Evolutionary conservation across 2,113 vertebrate genomes (phyloP).

Genomic region (Eulacestoma nigropectus): DNA sequence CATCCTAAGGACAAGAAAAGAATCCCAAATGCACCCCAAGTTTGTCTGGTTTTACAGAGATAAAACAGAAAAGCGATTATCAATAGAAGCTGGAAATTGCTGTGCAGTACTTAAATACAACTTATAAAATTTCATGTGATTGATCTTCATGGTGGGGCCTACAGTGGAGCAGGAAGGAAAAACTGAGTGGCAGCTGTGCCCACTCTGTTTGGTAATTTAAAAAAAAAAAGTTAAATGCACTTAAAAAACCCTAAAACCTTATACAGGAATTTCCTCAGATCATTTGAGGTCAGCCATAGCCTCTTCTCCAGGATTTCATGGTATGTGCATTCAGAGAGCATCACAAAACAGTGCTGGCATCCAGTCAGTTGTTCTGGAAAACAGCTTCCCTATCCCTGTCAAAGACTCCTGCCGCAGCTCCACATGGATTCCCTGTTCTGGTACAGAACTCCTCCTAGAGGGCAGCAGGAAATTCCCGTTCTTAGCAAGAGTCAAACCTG

Average conservation of each 20-base stretch:
- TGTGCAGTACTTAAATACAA: not conserved
- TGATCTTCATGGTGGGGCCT: not conserved
- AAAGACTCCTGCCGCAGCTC: not conserved
- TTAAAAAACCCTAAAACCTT: not conserved
- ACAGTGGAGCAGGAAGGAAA: not conserved
- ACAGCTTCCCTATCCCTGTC: not conserved
- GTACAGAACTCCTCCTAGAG: not conserved
- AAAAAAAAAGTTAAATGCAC: not conserved
- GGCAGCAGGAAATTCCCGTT: not conserved
- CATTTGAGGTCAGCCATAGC: not conserved
- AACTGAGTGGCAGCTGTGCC: not conserved
- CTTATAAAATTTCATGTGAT: not conserved
- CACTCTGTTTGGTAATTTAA: not conserved
- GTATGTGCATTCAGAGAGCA: not conserved
- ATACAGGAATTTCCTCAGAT: not conserved
- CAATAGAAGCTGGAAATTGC: not conserved
- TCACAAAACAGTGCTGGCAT: not conserved
- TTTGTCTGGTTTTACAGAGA: not conserved
- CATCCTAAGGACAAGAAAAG: not conserved
- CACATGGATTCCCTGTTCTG: not conserved
- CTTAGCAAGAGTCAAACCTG: not conserved
- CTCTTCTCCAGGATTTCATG: not conserved
- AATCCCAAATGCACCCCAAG: not conserved
- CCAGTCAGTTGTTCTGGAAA: not conserved
- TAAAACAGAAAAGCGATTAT: not conserved